Percentiles rank a stretch among this genome's conserved stretches.
These are phyloP conservation scores for Myopa testacea DNA, from an alignment of 2,888 invertebrate species.

Conservation along the genomic window DNA sequence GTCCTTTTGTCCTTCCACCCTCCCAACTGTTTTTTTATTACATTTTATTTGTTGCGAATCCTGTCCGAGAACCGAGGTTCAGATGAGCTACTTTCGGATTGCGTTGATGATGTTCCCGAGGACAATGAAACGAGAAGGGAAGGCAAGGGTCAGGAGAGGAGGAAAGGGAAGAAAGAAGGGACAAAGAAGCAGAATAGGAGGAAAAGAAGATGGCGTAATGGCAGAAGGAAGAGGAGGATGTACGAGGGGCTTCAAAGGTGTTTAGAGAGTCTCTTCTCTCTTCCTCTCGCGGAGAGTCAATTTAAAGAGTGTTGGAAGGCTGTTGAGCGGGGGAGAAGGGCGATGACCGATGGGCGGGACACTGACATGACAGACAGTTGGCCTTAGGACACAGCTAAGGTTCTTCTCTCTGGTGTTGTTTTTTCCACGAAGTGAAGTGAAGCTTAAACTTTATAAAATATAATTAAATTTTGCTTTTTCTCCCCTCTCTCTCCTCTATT, in stretches of 20 bases:
- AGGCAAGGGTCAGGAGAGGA: background rate
- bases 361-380: background rate
- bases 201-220: background rate
- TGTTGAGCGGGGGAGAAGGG: background rate
- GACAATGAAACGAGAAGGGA: no score
- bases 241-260: background rate
- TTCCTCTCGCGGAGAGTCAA: no score
- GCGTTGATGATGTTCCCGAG: no score
- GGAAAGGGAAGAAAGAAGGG: background rate
- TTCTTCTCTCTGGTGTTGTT: background rate
- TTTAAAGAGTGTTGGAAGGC: no score
- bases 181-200: background rate
- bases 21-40: background rate
- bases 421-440: conserved; percentile 9
- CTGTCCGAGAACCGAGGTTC: background rate
- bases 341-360: background rate
- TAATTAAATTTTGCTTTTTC: conserved; percentile 28
- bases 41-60: background rate
- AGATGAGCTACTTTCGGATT: background rate
- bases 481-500: background rate
- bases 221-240: background rate
- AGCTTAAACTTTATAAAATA: conserved; percentile 31
- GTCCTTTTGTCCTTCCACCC: background rate
- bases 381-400: background rate
- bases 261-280: no score